phyloP scores from a whole-genome alignment of 2,113 vertebrate genomes.

The Ahaetulla prasina region DNA sequence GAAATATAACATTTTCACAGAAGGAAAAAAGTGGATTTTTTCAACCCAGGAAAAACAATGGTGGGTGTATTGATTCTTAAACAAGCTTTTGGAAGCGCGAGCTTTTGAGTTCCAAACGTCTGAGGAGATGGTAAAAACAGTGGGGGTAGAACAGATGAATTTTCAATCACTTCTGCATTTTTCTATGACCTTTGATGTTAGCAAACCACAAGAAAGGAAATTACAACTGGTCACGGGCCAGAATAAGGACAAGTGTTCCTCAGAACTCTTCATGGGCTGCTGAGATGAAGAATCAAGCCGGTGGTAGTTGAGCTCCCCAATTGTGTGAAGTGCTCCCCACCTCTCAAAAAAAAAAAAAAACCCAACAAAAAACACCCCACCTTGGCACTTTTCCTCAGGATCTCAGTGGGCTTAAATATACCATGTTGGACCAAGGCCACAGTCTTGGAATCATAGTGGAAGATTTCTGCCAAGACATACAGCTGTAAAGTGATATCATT shows the following conservation, averaged over 20 bases:
- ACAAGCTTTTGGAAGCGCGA: background rate
- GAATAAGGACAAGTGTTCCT: background rate
- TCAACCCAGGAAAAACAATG: background rate
- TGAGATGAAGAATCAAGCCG: background rate
- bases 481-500: background rate
- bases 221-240: background rate
- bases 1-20: background rate
- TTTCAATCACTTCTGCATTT: background rate
- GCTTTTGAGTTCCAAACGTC: background rate
- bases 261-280: background rate
- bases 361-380: too few relatives aligned
- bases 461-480: background rate
- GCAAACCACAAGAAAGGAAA: background rate
- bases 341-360: background rate
- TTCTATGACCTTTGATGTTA: background rate
- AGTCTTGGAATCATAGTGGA: background rate
- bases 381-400: background rate
- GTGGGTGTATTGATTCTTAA: background rate
- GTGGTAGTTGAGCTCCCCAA: background rate
- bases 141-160: background rate
- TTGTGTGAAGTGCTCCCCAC: background rate
- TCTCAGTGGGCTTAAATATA: background rate
- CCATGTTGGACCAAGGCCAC: background rate
- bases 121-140: background rate
- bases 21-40: background rate